Percentiles rank a stretch among this genome's conserved stretches.
Conservation (phyloP, 2,888 invertebrate species). For the Diarsia mendica region DNA sequence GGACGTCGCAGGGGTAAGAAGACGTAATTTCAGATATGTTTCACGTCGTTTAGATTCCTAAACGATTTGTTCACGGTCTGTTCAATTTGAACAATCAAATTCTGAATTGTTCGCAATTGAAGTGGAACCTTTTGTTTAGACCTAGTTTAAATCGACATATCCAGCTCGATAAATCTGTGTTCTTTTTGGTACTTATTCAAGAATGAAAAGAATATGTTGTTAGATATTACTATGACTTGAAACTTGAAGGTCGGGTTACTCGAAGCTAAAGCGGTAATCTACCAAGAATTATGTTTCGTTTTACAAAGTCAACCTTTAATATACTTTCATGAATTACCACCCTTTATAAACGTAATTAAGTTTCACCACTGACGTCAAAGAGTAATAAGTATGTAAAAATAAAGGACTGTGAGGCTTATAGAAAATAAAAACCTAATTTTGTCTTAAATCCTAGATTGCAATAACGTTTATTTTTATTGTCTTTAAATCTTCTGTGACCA, state of each 20-base stretch:
- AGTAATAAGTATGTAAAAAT: background rate
- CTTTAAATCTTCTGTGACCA: constrained; percentile 33
- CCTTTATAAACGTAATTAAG: constrained; percentile 5
- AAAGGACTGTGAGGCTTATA: background rate
- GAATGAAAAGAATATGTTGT: background rate
- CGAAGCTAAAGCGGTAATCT: constrained; percentile 1
- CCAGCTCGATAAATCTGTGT: background rate
- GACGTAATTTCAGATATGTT: constrained; percentile 34
- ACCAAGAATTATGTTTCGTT: background rate
- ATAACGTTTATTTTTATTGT: constrained; percentile 44
- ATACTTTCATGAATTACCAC: background rate
- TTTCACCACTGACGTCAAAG: background rate
- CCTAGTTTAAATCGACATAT: background rate
- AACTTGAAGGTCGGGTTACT: background rate
- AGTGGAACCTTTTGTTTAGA: constrained; percentile 1
- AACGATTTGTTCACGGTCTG: constrained; percentile 33
- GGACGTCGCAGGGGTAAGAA: constrained; percentile 23
- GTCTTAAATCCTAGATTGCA: constrained; percentile 8
- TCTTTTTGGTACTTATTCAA: background rate
- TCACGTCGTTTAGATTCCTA: constrained; percentile 21
- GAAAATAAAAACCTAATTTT: constrained; percentile 8
- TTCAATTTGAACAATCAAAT: constrained; percentile 17
- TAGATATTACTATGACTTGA: background rate
- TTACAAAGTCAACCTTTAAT: constrained; percentile 1
- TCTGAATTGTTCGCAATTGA: background rate